Evolutionary conservation across 2,888 invertebrate species (phyloP), one percentile per base, ranked within the genome.

Genomic region (Iselma pallidipennis): DNA sequence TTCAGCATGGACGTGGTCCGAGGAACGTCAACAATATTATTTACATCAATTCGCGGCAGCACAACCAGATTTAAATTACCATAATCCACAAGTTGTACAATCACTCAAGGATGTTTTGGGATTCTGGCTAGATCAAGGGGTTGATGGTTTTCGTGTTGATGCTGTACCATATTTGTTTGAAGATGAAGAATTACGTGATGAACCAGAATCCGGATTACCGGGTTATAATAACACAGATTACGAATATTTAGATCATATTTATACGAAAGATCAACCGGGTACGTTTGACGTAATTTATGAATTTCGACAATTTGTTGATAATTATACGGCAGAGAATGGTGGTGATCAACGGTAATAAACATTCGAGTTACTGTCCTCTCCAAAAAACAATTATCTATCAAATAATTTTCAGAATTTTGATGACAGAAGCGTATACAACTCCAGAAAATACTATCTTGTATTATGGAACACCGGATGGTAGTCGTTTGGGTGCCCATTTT

Each of bases 71-170:
- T 83, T 96, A 2, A 95, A 96, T 80, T 91, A 85, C 71, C 83
- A 90, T 45, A 91, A 91, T 79, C 86, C 88, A 0, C 83, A 83
- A 6, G 87, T 96, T 5, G 82, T 88, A 2, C 80, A 86, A 55
- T 88, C 88, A 73, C 87, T 92, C 81, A 87, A 89, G 89, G 85
- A 86, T 10, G 83, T 89, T 0, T 76, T 95, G 19, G 84, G 83
- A 67, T 94, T 88, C 74, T 96, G 96, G 96, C 76, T 96, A 50
- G 88, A 89, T 55, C 88, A 88, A 71, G 95, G 95, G 0, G 88
- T 95, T 0, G 91, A 92, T 74, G 97, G 96, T 0, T 94, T 96
- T 74, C 87, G 95, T 70, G 85, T 96, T 37, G 92, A 93, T 74
- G 92, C 93, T 1, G 85, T 92, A 12, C 83, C 84, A 4, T 71